Conservation (phyloP, 2,888 invertebrate genomes). For the Perithous albicinctus region DNA sequence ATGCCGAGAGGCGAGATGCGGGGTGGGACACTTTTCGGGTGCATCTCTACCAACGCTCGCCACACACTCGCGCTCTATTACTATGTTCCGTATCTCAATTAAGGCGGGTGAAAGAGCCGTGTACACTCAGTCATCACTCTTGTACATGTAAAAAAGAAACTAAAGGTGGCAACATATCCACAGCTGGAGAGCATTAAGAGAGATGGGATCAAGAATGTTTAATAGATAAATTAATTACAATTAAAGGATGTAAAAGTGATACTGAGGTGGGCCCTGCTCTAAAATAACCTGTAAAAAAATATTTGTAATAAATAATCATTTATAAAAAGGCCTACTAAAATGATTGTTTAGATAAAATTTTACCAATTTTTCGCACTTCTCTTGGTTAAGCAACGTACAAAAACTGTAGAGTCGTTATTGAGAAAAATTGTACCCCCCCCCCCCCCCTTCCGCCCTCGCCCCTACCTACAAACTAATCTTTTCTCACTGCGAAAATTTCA, state of each 20-base stretch:
- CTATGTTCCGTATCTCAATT: constrained; percentile 66
- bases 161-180: constrained; percentile 18
- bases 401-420: background rate
- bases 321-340: too few species aligned
- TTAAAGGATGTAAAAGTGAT: background rate
- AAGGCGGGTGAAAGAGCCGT: constrained; percentile 62
- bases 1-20: constrained; percentile 54
- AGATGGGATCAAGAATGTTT: background rate
- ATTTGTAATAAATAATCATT: too few species aligned
- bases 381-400: too few species aligned
- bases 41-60: constrained; percentile 35
- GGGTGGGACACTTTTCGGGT: constrained; percentile 62
- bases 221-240: constrained; percentile 17
- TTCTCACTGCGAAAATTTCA: background rate
- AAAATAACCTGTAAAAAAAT: background rate
- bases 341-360: too few species aligned
- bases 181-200: background rate
- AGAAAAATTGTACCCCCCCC: background rate
- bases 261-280: background rate
- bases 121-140: constrained; percentile 63
- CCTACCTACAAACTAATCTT: background rate
- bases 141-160: constrained; percentile 50
- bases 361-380: background rate
- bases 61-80: constrained; percentile 20
- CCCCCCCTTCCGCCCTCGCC: background rate